Base-by-base conservation (phyloP, 30 jellyfish, hydroid and myxozoan species). In the Hydractinia symbiolongicarpus region DNA sequence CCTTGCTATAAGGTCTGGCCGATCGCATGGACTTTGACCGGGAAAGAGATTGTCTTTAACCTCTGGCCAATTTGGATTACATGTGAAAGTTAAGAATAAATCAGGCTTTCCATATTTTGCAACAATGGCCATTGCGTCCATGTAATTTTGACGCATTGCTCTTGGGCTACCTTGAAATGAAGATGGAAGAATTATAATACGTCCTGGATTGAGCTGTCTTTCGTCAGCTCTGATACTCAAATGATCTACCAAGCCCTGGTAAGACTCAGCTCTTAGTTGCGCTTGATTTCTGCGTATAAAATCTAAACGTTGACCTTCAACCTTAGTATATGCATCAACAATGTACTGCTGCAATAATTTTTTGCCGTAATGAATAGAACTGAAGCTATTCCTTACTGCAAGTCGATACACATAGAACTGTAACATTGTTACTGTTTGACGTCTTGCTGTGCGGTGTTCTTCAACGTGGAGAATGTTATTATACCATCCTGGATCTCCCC, bases 51-150 rank as follows among this genome's bases (percentile, higher is more conserved):
- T 30, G 44, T 30, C 44, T 30, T 30, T 30, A 30, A 30, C 44
- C 44, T 30, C 44, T 30, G 44, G 44, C 44, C 44, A 30, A 30
- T 30, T 30, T 30, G 44, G 44, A 30, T 30, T 30, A 30, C 44
- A 30, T 30, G 44, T 30, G 44, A 30, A 30, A 30, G 44, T 30
- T 30, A 30, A 30, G 44, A 30, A 30, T 30, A 30, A 30, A 30
- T 30, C 44, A 30, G 44, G 44, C 44, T 30, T 69, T 9, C 86
- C 91, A 61, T 52, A 67, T 60, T 79, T 68, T 67, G 58, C 68
- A n/a, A 85, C 86, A 17, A 67, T 50, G 5, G 90, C 82, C 86
- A 85, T 85, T 19, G 78, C 91, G 55, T 79, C 90, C 61, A 61
- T 69, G 79, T 30, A 85, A 61, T 78, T 78, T 53, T 86, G 82